phyloP scores from a whole-genome alignment of 64 coral and sea anemone species.

The Actinia equina region DNA sequence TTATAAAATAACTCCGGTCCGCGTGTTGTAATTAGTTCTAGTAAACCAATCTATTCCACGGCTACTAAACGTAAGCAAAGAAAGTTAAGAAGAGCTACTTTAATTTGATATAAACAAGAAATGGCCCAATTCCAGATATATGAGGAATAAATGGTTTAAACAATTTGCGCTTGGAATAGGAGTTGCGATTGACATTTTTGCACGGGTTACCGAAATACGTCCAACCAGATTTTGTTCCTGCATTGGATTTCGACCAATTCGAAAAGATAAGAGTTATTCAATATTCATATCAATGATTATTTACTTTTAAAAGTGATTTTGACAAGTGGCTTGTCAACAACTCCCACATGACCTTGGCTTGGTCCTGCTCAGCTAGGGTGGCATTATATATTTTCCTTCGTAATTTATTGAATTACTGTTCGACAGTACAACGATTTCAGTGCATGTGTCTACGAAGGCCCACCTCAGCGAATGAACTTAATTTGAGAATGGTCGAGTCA shows the following conservation, averaged over 20 bases:
- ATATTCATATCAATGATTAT: not conserved
- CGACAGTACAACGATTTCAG: not conserved
- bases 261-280: not conserved
- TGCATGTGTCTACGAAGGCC: not conserved
- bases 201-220: not conserved
- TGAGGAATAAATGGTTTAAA: not conserved
- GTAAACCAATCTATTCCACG: no score
- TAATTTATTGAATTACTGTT: not conserved
- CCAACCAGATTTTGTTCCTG: not conserved
- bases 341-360: not conserved
- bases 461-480: not conserved
- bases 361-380: not conserved
- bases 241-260: not conserved
- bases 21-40: no score
- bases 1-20: no score
- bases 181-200: no score
- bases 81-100: no score
- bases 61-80: no score
- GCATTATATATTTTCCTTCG: conserved; percentile 1
- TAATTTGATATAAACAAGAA: not conserved
- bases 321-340: not conserved
- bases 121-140: not conserved
- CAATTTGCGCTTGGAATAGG: no score
- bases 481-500: not conserved
- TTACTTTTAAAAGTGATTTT: not conserved